These are phyloP conservation scores for Camponotus vicinus DNA, from an alignment of 1,140 invertebrate species.

Conservation along the genomic window DNA sequence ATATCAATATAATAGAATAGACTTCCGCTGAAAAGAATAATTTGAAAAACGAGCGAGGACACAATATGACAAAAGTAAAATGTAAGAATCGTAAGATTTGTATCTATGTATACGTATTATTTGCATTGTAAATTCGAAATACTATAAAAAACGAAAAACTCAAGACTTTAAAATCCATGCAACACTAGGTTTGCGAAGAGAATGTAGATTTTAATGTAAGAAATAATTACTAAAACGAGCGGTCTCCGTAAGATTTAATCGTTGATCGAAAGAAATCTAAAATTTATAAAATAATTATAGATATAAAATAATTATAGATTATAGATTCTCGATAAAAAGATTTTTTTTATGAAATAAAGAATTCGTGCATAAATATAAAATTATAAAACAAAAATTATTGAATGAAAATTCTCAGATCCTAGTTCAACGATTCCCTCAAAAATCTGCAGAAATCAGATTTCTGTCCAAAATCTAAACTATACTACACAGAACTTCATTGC, in stretches of 20 bases:
- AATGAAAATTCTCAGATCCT: background rate
- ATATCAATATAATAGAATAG: background rate
- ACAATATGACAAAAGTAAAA: background rate
- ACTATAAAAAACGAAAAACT: background rate
- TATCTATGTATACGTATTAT: background rate
- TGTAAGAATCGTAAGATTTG: background rate
- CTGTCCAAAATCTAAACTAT: conserved; percentile 6
- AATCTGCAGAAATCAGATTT: conserved; percentile 18
- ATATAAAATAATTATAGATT: too few species aligned
- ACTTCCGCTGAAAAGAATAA: conserved; percentile 7
- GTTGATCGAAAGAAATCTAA: too few species aligned
- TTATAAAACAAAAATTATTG: background rate
- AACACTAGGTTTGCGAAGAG: background rate
- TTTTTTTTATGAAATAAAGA: background rate
- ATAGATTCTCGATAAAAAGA: background rate
- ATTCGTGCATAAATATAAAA: background rate
- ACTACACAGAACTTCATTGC: background rate
- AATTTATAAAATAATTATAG: too few species aligned
- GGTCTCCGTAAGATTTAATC: background rate
- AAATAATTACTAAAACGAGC: background rate
- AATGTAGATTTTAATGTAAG: background rate
- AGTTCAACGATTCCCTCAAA: background rate
- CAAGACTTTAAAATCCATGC: background rate
- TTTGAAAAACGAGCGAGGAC: conserved; percentile 2
- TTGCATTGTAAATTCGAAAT: background rate